Evolutionary conservation across 2,797 vertebrate genomes (phyloP), one percentile per base, ranked within the genome.

Genomic region (Acomys russatus): DNA sequence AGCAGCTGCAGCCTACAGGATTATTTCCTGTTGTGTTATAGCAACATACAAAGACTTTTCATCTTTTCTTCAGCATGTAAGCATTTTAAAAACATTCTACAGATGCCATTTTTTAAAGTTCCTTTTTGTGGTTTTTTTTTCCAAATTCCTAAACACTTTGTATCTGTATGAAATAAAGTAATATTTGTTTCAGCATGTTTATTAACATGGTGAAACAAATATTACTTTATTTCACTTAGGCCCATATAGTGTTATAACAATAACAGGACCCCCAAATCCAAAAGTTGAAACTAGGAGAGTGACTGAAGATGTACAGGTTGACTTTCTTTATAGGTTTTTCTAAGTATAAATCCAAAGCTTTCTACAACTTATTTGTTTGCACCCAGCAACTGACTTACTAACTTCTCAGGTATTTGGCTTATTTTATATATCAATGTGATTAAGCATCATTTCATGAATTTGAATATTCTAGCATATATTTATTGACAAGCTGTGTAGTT

Each of bases 61-160:
- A 91, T 30, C 5, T 56, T 80, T 91, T 80, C 1, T 59, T 35
- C 12, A 85, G 35, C 66, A 82, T 92, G 18, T 71, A 71, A 80
- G 88, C 4, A 44, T 82, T 61, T 61, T 80, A 54, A 76, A 20
- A 68, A 74, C 38, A 64, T 79, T 90, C 76, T 84, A 20, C 10
- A 77, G 85, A 73, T 54, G 54, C 77, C 73, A 85, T 59, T 18
- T 54, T 63, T 94, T 33, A 94, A 4, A 18, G 25, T 38, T 82
- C 1, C 71, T 88, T 91, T 23, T 91, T 70, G 88, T 76, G 25
- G 25, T 96, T 20, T 73, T 18, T 56, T 92, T 89, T 92, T 59
- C 15, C 88, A 59, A 92, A 87, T 63, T 51, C 4, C 4, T 54
- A 82, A 20, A 87, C 63, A 63, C 20, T 17, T 80, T 76, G 1